Evolutionary conservation across 2,113 vertebrate species (phyloP), one percentile per base, ranked within the genome.

Genomic region (Opisthocomus hoazin): DNA sequence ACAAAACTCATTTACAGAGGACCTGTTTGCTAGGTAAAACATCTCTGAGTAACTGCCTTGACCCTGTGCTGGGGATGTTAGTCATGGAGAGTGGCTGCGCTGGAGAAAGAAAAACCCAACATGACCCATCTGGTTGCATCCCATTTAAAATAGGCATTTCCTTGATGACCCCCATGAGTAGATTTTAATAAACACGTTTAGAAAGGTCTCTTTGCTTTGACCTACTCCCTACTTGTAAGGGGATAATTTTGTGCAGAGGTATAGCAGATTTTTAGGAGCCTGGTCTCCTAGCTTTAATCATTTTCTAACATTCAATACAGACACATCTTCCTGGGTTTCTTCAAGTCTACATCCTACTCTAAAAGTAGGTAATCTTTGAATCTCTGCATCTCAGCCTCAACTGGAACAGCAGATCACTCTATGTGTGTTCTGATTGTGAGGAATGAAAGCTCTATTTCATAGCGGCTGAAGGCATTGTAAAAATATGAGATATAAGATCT

Each of bases 371-470:
- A 93, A 73, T 93, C 68, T 63, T 26, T 53, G 63, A 74, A 89
- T 92, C 85, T 64, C 63, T 90, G n/a, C 63, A 60, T 82, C 50
- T 86, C 57, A 41, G 61, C 29, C 57, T 86, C 93, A 91, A 79
- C 77, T 95, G 84, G 80, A 60, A 92, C 87, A 78, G 63, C 36
- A 48, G 54, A 89, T 87, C 96, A 93, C 83, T 79, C 82, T 95
- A 15, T 91, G 50, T 70, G 36, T 90, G 48, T 83, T 61, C 75
- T 94, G 86, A 85, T 92, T 91, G 58, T 93, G 58, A 22, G n/a
- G 82, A 93, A 77, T 96, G 78, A 94, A 97, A 94, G 84, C 34
- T 83, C 11, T 75, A 5, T 89, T 96, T 97, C 87, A 50, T 86
- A 91, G 80, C 5, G 8, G 65, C 71, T 45, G 14, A 82, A 81